Evolutionary conservation across 1,140 invertebrate species (phyloP).

Genomic region (Drosophila mojavensis): DNA sequence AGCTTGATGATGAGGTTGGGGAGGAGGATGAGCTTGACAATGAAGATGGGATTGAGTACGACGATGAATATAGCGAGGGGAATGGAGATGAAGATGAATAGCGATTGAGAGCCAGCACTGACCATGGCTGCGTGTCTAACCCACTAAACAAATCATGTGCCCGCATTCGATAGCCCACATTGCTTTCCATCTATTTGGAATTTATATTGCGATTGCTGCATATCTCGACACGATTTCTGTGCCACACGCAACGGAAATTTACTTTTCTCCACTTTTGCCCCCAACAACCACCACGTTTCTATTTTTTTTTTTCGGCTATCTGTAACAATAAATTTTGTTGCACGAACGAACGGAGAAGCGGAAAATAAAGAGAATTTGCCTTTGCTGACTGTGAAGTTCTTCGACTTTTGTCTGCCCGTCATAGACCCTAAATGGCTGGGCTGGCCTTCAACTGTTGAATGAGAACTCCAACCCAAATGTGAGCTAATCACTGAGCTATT

Average conservation of each 20-base stretch:
- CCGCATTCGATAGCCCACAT: slow-evolving; percentile 21
- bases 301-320: slow-evolving; percentile 26
- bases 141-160: slow-evolving; percentile 44
- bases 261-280: slow-evolving; percentile 22
- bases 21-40: neutral
- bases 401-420: neutral
- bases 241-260: slow-evolving; percentile 33
- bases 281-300: slow-evolving; percentile 5
- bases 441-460: slow-evolving; percentile 1
- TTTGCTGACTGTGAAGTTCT: slow-evolving; percentile 9
- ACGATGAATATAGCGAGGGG: too few relatives aligned
- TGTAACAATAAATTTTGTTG: slow-evolving; percentile 57
- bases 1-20: neutral
- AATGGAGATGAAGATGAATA: neutral
- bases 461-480: neutral
- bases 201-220: slow-evolving; percentile 41
- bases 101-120: slow-evolving; percentile 1
- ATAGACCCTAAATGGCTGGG: neutral
- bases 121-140: neutral
- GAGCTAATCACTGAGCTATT: neutral
- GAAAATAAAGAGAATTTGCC: slow-evolving; percentile 3
- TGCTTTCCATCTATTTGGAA: slow-evolving; percentile 29
- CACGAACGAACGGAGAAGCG: slow-evolving; percentile 1
- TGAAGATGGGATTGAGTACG: too few relatives aligned
- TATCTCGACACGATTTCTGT: slow-evolving; percentile 32